Conservation (phyloP, 2,888 invertebrate species). For the Microchrysa polita region DNA sequence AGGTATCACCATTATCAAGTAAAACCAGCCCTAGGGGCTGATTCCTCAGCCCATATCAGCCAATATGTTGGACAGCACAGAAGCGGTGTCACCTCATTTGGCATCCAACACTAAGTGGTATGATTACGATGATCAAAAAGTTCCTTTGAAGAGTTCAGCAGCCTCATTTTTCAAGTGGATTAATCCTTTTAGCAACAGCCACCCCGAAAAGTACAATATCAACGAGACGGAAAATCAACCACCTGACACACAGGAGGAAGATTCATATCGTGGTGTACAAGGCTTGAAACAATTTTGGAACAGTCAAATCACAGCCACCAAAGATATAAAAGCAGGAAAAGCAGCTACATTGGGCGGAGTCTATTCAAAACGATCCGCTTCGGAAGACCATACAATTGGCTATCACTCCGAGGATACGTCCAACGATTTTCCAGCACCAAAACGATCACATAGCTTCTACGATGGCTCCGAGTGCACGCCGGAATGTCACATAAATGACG, state of each 20-base stretch:
- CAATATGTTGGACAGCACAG: slow-evolving; percentile 27
- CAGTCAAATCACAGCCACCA: slow-evolving; percentile 58
- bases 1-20: slow-evolving; percentile 5
- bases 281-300: slow-evolving; percentile 62
- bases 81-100: not conserved
- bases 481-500: slow-evolving; percentile 56
- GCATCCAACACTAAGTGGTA: slow-evolving; percentile 35
- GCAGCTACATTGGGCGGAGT: slow-evolving; percentile 51
- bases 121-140: slow-evolving; percentile 11
- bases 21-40: slow-evolving; percentile 6
- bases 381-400: not conserved
- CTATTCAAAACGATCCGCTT: slow-evolving; percentile 8
- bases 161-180: slow-evolving; percentile 39
- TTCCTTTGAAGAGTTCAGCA: not conserved
- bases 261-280: slow-evolving; percentile 62
- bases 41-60: not conserved
- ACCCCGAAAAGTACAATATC: not conserved
- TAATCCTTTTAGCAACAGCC: slow-evolving; percentile 34
- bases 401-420: not conserved
- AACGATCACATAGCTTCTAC: slow-evolving; percentile 31
- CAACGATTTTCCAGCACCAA: not conserved
- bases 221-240: not conserved
- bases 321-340: slow-evolving; percentile 48
- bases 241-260: slow-evolving; percentile 1
- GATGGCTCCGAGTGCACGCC: slow-evolving; percentile 46